Evolutionary conservation across 2,888 invertebrate species (phyloP).

Genomic region (Oscheius sp.): DNA sequence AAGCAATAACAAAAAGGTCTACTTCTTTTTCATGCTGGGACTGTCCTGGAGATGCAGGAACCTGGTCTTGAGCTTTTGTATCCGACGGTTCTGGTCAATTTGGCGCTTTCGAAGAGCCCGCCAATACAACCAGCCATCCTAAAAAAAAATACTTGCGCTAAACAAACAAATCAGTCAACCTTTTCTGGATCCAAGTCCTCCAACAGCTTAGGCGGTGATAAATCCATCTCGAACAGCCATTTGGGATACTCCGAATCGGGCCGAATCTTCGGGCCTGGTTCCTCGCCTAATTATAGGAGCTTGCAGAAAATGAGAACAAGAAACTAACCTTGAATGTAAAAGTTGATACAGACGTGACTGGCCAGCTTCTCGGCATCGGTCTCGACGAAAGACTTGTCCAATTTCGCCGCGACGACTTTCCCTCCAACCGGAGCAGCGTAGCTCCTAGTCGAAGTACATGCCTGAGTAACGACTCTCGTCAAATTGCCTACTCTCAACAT

Average conservation of each 20-base stretch:
- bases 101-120: constrained; percentile 61
- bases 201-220: constrained; percentile 53
- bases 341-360: constrained; percentile 69
- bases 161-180: constrained; percentile 11
- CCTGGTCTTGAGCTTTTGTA: constrained; percentile 57
- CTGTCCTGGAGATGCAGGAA: constrained; percentile 66
- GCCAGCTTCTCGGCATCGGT: constrained; percentile 67
- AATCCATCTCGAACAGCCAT: constrained; percentile 73
- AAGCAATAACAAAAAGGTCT: constrained; percentile 3
- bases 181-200: constrained; percentile 69
- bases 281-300: constrained; percentile 67
- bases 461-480: neutral
- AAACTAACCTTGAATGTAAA: constrained; percentile 62
- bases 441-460: constrained; percentile 4
- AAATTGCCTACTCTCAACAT: no score
- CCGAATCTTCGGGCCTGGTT: constrained; percentile 75
- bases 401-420: constrained; percentile 57
- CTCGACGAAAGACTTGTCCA: constrained; percentile 69
- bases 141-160: neutral
- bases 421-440: constrained; percentile 40
- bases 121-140: constrained; percentile 71
- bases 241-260: constrained; percentile 76
- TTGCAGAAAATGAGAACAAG: neutral
- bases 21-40: constrained; percentile 56
- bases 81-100: constrained; percentile 60